These are phyloP conservation scores for Zosterops pallidus DNA, from an alignment of 2,113 vertebrate genomes.

Conservation along the genomic window DNA sequence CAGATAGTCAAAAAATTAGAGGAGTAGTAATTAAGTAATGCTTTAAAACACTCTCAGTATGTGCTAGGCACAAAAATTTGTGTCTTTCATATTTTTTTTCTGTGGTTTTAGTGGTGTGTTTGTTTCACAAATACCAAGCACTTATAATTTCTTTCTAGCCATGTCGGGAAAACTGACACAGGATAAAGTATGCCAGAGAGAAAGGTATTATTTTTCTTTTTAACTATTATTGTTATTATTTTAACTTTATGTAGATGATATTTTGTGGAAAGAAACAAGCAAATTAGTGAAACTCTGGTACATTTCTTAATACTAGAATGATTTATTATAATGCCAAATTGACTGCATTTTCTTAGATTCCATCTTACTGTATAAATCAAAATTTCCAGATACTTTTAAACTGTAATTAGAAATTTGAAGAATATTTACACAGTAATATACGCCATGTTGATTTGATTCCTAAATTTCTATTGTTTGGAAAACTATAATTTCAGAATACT, in stretches of 20 bases:
- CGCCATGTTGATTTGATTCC: background rate
- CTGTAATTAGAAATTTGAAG: background rate
- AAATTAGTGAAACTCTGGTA: background rate
- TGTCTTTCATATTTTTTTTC: background rate
- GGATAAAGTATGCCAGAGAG: background rate
- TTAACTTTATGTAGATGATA: background rate
- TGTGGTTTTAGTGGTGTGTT: background rate
- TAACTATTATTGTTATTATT: background rate
- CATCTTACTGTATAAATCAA: background rate
- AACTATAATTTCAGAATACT: background rate
- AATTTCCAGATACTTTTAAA: background rate
- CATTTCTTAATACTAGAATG: background rate
- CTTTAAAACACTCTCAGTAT: background rate
- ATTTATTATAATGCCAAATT: background rate
- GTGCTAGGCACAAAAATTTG: background rate
- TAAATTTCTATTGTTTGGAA: background rate
- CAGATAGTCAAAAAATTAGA: background rate
- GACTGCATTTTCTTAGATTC: background rate
- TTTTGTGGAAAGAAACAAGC: background rate
- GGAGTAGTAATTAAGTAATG: background rate
- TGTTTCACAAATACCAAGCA: accelerated
- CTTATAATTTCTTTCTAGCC: background rate
- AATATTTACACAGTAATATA: background rate
- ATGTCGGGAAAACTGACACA: background rate
- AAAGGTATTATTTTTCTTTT: background rate